Base-by-base conservation (phyloP, 2,797 vertebrate species). In the Sitta carolinensis region DNA sequence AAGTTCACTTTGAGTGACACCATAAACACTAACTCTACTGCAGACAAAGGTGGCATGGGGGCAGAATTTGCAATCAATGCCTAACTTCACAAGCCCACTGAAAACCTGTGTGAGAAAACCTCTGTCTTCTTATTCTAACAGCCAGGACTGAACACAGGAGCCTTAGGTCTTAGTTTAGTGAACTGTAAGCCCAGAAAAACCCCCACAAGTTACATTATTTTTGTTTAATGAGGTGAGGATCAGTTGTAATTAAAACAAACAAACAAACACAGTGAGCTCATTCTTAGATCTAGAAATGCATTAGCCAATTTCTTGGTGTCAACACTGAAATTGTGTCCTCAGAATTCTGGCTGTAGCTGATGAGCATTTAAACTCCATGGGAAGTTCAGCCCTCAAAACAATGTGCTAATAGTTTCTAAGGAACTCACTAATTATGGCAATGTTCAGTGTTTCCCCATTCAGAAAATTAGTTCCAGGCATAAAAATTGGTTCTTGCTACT, bases 1-100 rank as follows among this genome's bases (percentile, higher is more conserved):
- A 97, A 95, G 94, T 95, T 96, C 95, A 74, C 85, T 95, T 80
- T 97, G 94, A 97, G 78, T 91, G 94, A 95, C 94, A 95, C 80
- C 52, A 66, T 3, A 30, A 89, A 63, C 87, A 70, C 76, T 90
- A 88, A 92, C 70, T 73, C 68, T 84, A 27, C 86, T 62, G 62
- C 42, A 73, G 91, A 42, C 62, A 84, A 55, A 75, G 91, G 21
- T 85, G 62, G 43, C 23, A 7, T n/a, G 47, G 72, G 42, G 51
- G 19, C 43, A 92, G 87, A 92, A 89, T 43, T n/a, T 55, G 30
- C 69, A 92, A 57, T 80, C 76, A 36, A 20, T 78, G 76, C 38
- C 9, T 59, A 32, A 18, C 48, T 58, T 23, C 17, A 36, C 21
- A 30, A 17, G 45, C 17, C 45, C 7, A 2, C 47, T 32, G 32